phyloP scores from a whole-genome alignment of 2,888 invertebrate genomes.

The Hypomecis punctinalis region DNA sequence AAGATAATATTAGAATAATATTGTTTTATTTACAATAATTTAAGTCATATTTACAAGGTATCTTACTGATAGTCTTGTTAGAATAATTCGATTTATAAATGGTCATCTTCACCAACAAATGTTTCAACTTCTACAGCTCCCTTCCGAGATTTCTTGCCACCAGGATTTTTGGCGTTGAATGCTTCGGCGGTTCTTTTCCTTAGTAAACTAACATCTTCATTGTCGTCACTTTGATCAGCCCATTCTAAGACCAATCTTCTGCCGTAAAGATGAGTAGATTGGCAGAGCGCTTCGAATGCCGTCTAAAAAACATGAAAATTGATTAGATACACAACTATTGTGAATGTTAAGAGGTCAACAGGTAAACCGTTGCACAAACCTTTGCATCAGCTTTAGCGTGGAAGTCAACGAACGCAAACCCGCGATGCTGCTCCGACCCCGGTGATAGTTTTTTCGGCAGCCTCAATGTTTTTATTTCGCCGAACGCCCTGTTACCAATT shows the following conservation, averaged over 20 bases:
- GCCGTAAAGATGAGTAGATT: slow-evolving; percentile 99
- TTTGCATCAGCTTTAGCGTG: slow-evolving; percentile 95
- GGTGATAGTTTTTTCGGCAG: slow-evolving; percentile 94
- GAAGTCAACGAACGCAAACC: slow-evolving; percentile 98
- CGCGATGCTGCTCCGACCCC: slow-evolving; percentile 93
- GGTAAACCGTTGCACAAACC: slow-evolving; percentile 75
- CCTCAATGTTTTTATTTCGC: slow-evolving; percentile 95
- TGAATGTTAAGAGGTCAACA: slow-evolving; percentile 18
- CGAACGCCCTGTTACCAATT: slow-evolving; percentile 89
- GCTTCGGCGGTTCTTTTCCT: slow-evolving; percentile 93
- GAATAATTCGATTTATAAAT: slow-evolving; percentile 29
- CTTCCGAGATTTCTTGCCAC: slow-evolving; percentile 79
- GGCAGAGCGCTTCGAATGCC: slow-evolving; percentile 96
- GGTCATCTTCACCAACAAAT: slow-evolving; percentile 70
- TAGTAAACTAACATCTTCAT: slow-evolving; percentile 90
- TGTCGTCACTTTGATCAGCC: slow-evolving; percentile 90
- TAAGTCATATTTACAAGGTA: slow-evolving; percentile 2
- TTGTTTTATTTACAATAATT: slow-evolving; percentile 30
- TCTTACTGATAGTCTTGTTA: neutral
- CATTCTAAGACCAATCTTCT: slow-evolving; percentile 97
- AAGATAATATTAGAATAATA: slow-evolving; percentile 52
- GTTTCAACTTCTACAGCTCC: slow-evolving; percentile 75
- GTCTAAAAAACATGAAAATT: slow-evolving; percentile 82
- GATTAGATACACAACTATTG: slow-evolving; percentile 1
- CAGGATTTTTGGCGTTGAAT: slow-evolving; percentile 70